Conservation (phyloP, 1,140 invertebrate species). For the Conus betulinus region DNA sequence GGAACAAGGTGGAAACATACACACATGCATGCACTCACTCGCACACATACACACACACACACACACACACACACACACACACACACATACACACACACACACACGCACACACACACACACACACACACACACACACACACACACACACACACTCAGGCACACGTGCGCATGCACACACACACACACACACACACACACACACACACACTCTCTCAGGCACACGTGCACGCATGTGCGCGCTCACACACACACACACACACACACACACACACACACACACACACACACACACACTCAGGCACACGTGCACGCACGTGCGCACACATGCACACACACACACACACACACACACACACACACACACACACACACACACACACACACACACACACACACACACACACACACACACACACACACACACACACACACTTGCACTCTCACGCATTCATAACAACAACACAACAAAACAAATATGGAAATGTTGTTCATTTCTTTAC, state of each 20-base stretch:
- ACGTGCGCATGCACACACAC: too few species aligned
- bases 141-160: neutral
- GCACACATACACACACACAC: slow-evolving; percentile 1
- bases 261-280: slow-evolving; percentile 10
- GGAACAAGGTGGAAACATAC: too few species aligned
- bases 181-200: too few species aligned
- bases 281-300: neutral
- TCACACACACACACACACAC: neutral
- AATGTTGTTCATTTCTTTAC: too few species aligned
- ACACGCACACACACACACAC: neutral
- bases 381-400: too few species aligned
- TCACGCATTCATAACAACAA: too few species aligned
- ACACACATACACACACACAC: neutral
- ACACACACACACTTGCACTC: too few species aligned
- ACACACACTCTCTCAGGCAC: neutral
- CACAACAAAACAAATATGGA: too few species aligned
- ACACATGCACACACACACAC: neutral
- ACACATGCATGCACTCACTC: neutral
- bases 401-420: neutral
- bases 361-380: too few species aligned
- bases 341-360: neutral
- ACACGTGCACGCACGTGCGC: neutral
- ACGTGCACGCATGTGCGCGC: too few species aligned
- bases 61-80: neutral
- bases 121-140: neutral